A percentile compares a stretch with the other conserved stretches of the same genome.
Conservation (phyloP, 2,113 vertebrate genomes). For the Oxyura jamaicensis region DNA sequence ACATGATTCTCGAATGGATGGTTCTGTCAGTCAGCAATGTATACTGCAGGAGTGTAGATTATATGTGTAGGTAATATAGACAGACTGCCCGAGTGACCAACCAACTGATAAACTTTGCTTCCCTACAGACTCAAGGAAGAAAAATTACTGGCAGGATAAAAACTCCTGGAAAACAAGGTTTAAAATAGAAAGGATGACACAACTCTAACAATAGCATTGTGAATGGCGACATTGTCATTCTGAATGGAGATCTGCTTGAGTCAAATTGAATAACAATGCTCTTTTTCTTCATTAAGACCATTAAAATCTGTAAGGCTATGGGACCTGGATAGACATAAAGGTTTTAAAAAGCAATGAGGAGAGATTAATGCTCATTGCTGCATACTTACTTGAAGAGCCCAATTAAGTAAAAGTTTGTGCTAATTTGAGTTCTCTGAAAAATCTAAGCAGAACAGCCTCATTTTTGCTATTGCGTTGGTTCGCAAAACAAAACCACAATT, state of each 20-base stretch:
- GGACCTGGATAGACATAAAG: conserved; percentile 24
- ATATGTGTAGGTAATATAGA: background rate
- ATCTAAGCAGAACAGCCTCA: background rate
- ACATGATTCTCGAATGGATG: background rate
- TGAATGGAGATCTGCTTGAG: conserved; percentile 33
- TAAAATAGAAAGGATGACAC: conserved; percentile 32
- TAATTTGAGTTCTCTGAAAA: conserved; percentile 43
- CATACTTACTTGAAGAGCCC: conserved; percentile 13
- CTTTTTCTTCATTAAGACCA: conserved; percentile 58
- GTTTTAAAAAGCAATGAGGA: conserved; percentile 53
- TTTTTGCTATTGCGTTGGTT: conserved; percentile 24
- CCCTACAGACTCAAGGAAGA: background rate
- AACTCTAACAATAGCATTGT: background rate
- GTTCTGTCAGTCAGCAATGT: background rate
- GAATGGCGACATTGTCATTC: conserved; percentile 31
- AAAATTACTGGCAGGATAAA: conserved; percentile 14
- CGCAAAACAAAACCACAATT: background rate
- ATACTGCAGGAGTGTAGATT: background rate
- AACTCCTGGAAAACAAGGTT: conserved; percentile 27
- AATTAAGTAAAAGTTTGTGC: conserved; percentile 57
- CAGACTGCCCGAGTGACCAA: background rate
- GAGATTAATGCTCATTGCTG: conserved; percentile 25
- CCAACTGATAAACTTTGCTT: background rate
- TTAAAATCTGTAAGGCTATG: conserved; percentile 42
- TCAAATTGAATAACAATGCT: conserved; percentile 51